A percentile compares a stretch with the other conserved stretches of the same genome.
phyloP scores from a whole-genome alignment of 30 jellyfish, hydroid and myxozoan genomes.

The Aurelia sp. region DNA sequence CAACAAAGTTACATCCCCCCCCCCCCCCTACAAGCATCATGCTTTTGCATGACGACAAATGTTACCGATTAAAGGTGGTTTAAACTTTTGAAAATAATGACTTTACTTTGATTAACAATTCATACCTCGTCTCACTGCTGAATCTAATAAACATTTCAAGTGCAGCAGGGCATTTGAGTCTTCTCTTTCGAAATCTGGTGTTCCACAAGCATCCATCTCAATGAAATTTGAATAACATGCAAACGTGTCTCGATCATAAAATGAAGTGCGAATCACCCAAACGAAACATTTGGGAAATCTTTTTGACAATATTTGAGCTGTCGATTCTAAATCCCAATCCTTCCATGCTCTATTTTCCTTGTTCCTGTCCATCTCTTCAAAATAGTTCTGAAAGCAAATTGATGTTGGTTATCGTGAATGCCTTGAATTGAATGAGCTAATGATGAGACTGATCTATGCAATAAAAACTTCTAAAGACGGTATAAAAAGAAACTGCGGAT shows the following conservation, averaged over 20 bases:
- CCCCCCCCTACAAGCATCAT: too few species aligned
- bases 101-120: neutral
- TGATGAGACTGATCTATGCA: too few species aligned
- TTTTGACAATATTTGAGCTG: constrained; percentile 63
- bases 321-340: constrained; percentile 82
- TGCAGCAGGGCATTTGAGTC: constrained; percentile 72
- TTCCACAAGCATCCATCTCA: constrained; percentile 82
- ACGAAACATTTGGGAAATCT: constrained; percentile 64
- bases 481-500: too few species aligned
- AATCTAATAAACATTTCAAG: constrained; percentile 44
- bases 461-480: too few species aligned
- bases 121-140: constrained; percentile 67
- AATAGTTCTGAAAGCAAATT: constrained; percentile 57
- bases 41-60: too few species aligned
- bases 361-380: constrained; percentile 71
- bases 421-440: too few species aligned
- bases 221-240: constrained; percentile 81
- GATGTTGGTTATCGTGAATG: too few species aligned
- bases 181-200: constrained; percentile 64
- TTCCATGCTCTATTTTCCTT: constrained; percentile 84
- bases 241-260: constrained; percentile 67
- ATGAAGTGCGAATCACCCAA: constrained; percentile 67
- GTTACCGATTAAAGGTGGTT: too few species aligned
- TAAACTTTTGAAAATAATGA: too few species aligned
- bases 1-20: too few species aligned